Base-by-base conservation (phyloP, 2,888 invertebrate genomes). In the Thymelicus lineola region DNA sequence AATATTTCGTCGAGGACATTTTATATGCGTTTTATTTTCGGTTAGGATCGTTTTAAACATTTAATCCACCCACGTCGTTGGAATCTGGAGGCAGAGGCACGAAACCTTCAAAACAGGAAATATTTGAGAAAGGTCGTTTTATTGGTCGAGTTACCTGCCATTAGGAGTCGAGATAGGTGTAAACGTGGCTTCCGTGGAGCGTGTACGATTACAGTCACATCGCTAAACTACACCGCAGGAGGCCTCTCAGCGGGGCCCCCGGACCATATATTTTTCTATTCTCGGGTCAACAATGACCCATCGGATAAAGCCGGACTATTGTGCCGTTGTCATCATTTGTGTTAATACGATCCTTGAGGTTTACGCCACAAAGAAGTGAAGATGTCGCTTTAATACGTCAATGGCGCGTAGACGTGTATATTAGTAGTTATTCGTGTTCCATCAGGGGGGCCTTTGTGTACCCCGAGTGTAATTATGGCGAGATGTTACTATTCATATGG, bases 271-370 rank as follows among this genome's bases (percentile, higher is more conserved):
- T 90, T 90, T 90, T 85, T 90, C 93, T 92, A 92, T 92, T 88
- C 88, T 88, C 84, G 75, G 74, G 78, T 84, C 84, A 78, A 93
- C 92, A 93, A 92, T 89, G 86, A 87, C 82, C 81, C 83, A 81
- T 76, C 84, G 86, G 82, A 90, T 89, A 88, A 88, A 88, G 85
- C 81, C 78, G 78, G 76, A 76, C 86, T 80, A 89, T 93, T 91
- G 88, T 93, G 75, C 81, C 84, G 86, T 88, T 92, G 93, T 93
- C 93, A 91, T 92, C 91, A 88, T 91, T 90, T 89, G 89, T 92
- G 92, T 92, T 93, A 92, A 93, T 93, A 88, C 88, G 88, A 90
- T 88, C 89, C 90, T 91, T 90, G 92, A 93, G 93, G 92, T 92
- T 93, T 91, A 84, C 87, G 83, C 90, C 87, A 93, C 93, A 93